Evolutionary conservation across 2,888 invertebrate species (phyloP).

Genomic region (Drosophila mettleri): DNA sequence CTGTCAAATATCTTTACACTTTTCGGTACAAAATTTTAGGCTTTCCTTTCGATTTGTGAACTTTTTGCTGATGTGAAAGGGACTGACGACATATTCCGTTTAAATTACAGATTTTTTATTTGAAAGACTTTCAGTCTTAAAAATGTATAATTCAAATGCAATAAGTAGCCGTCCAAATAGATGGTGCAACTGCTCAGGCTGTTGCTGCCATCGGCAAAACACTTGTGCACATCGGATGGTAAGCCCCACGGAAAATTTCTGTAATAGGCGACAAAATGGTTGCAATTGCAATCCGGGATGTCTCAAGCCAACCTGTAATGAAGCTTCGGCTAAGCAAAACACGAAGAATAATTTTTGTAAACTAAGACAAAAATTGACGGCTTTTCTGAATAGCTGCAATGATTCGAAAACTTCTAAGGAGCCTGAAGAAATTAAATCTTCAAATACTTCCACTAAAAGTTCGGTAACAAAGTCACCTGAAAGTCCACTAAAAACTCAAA

Average conservation of each 20-base stretch:
- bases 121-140: constrained; percentile 34
- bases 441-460: neutral
- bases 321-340: neutral
- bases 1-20: constrained; percentile 5
- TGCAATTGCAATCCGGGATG: neutral
- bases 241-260: neutral
- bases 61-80: constrained; percentile 10
- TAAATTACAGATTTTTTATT: constrained; percentile 67
- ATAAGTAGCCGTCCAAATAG: constrained; percentile 13
- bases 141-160: constrained; percentile 72
- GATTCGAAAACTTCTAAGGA: neutral
- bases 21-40: constrained; percentile 35
- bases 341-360: neutral
- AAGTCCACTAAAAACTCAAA: no score
- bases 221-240: neutral
- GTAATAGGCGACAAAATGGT: neutral
- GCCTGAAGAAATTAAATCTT: neutral
- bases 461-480: neutral
- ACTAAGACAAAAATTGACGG: neutral
- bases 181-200: neutral
- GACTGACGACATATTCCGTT: constrained; percentile 49
- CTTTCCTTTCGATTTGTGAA: constrained; percentile 22
- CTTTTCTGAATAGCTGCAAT: neutral
- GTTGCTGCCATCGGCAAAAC: neutral
- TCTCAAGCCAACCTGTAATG: neutral